Conservation (phyloP, 2,888 invertebrate genomes). For the Lithophane socia region DNA sequence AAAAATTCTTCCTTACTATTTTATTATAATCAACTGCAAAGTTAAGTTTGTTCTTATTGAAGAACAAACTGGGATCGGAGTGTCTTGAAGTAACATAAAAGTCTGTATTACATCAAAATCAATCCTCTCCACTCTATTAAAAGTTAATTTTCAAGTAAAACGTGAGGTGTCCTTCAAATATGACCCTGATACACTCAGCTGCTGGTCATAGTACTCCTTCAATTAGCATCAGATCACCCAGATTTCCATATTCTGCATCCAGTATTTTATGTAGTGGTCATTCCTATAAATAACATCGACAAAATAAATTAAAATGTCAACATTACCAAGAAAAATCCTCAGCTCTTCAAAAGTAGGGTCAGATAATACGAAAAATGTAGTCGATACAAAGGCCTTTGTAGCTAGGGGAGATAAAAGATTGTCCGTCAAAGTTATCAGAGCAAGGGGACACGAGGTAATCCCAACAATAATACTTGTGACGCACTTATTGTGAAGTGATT, state of each 20-base stretch:
- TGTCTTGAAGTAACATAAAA: no score
- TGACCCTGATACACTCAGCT: neutral
- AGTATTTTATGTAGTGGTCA: neutral
- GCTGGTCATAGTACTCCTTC: neutral
- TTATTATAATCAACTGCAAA: no score
- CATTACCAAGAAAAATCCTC: conserved; percentile 12
- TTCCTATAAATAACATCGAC: neutral
- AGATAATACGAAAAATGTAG: conserved; percentile 65
- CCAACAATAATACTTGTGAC: conserved; percentile 62
- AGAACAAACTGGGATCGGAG: no score
- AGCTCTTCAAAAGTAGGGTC: conserved; percentile 60
- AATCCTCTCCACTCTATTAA: no score
- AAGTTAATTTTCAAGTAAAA: no score
- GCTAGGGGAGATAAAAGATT: conserved; percentile 69
- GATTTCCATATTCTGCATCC: no score
- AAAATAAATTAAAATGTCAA: conserved; percentile 25
- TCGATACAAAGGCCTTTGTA: conserved; percentile 61
- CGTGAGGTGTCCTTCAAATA: neutral
- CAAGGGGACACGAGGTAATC: conserved; percentile 61
- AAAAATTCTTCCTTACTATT: no score
- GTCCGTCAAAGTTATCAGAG: conserved; percentile 66
- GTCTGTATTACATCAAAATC: no score
- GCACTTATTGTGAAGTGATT: conserved; percentile 66
- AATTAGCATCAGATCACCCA: neutral
- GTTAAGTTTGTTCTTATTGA: no score